Conservation (phyloP, 2,888 invertebrate genomes). For the Drosophila neotestacea region DNA sequence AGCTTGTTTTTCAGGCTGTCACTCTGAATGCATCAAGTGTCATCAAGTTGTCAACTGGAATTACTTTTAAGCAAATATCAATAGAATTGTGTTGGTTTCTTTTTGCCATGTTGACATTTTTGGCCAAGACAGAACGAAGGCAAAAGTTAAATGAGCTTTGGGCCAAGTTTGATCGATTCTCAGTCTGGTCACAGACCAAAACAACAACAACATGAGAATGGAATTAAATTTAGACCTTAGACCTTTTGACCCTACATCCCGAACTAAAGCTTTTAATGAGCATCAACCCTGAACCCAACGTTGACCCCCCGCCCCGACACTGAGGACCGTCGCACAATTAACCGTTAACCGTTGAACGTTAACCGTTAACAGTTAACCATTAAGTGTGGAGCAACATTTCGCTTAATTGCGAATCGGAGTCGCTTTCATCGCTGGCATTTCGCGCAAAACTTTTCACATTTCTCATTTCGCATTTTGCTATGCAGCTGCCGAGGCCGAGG, state of each 20-base stretch:
- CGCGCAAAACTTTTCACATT: constrained; percentile 35
- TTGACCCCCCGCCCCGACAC: too few species aligned
- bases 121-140: constrained; percentile 23
- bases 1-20: constrained; percentile 16
- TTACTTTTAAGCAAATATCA: constrained; percentile 64
- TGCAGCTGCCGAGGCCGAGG: constrained; percentile 52
- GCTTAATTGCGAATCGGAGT: constrained; percentile 60
- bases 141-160: constrained; percentile 74
- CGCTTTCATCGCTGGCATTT: constrained; percentile 75
- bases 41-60: constrained; percentile 44
- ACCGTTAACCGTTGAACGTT: constrained; percentile 36
- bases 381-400: constrained; percentile 47
- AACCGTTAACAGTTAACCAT: constrained; percentile 30
- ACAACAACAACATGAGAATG: neutral
- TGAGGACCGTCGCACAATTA: constrained; percentile 33
- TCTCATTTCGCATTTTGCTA: constrained; percentile 35
- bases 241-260: neutral
- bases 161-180: constrained; percentile 74
- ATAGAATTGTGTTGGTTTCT: constrained; percentile 52
- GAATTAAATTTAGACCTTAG: neutral
- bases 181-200: neutral
- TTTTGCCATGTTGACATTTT: constrained; percentile 64
- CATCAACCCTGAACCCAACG: neutral
- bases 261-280: constrained; percentile 40
- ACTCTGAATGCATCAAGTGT: constrained; percentile 33